These are phyloP conservation scores for Prunella strophiata DNA, from an alignment of 2,797 vertebrate species.

Conservation along the genomic window DNA sequence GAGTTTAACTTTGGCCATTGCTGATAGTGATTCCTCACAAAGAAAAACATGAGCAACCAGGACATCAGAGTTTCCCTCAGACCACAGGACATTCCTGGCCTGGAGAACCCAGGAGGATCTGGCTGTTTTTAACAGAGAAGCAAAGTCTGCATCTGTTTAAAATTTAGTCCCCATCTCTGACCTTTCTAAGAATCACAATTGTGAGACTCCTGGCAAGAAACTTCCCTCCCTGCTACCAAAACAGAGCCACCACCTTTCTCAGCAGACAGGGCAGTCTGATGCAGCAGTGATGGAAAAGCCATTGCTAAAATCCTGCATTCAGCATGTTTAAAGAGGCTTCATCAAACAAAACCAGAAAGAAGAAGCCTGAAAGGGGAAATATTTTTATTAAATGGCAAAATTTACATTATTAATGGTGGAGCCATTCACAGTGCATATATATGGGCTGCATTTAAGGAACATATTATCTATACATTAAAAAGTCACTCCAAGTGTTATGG, in stretches of 20 bases:
- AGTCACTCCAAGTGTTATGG: constrained; percentile 8
- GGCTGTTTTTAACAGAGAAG: background rate
- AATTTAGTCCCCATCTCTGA: background rate
- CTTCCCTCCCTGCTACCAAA: background rate
- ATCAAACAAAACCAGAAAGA: background rate
- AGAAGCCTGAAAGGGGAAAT: background rate
- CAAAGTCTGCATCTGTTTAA: background rate
- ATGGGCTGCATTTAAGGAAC: background rate
- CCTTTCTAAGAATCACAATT: background rate
- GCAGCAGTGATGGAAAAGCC: background rate
- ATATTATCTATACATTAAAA: constrained; percentile 1
- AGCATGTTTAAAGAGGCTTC: background rate
- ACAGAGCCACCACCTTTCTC: background rate
- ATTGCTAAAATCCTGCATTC: background rate
- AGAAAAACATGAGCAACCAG: background rate
- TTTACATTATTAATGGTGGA: background rate
- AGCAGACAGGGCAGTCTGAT: background rate
- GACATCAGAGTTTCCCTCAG: background rate
- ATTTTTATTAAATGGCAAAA: background rate
- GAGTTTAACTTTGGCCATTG: background rate
- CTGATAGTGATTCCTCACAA: background rate
- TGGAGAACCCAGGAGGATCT: background rate
- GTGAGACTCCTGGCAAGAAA: background rate
- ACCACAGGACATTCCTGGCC: background rate
- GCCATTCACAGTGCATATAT: background rate